Conservation (phyloP, 2,797 vertebrate species). For the Avahi laniger region DNA sequence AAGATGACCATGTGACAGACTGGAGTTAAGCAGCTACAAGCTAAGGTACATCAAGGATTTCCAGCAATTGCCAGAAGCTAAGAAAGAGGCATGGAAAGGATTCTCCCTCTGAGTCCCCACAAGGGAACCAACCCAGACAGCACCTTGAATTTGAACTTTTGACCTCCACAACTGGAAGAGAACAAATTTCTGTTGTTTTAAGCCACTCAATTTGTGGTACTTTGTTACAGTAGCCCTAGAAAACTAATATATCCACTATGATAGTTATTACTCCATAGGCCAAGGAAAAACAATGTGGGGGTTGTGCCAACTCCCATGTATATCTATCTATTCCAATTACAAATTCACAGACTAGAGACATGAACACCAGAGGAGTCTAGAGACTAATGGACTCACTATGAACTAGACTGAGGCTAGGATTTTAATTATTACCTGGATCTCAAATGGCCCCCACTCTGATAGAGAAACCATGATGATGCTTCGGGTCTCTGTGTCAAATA, state of each 20-base stretch:
- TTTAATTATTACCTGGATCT: neutral
- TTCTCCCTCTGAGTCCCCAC: neutral
- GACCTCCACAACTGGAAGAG: neutral
- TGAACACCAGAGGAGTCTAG: neutral
- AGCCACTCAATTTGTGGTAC: neutral
- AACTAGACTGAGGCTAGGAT: neutral
- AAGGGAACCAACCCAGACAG: neutral
- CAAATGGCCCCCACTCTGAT: neutral
- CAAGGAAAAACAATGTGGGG: neutral
- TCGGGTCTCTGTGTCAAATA: neutral
- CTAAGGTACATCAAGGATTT: neutral
- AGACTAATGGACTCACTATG: neutral
- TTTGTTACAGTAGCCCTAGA: neutral
- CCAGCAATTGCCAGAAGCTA: neutral
- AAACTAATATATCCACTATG: neutral
- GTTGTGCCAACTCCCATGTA: neutral
- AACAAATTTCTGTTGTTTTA: neutral
- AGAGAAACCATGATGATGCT: neutral
- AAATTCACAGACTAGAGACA: neutral
- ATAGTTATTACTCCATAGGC: neutral
- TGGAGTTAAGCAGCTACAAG: neutral
- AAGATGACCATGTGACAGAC: neutral
- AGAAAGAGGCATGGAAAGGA: neutral
- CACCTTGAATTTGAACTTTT: neutral
- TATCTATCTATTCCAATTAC: neutral